Evolutionary conservation across 2,113 vertebrate species (phyloP), one percentile per base, ranked within the genome.

Genomic region (Cyanoramphus novaezelandiae): DNA sequence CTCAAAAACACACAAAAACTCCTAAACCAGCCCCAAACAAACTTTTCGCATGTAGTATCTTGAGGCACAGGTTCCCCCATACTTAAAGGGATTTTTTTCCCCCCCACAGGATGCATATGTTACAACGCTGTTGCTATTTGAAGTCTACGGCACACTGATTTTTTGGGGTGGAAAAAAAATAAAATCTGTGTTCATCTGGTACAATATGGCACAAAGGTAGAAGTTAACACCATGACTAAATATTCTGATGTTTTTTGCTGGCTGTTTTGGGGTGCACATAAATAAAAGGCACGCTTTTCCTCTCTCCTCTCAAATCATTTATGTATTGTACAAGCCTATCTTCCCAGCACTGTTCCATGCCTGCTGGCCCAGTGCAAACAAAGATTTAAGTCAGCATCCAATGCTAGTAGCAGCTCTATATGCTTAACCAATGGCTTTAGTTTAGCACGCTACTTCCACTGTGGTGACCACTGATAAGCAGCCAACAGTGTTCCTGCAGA

Each of bases 251-350:
- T 43, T 75, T 82, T 87, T 87, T 65, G 88, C 96, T 96, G 92
- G 93, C 83, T 85, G 29, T 82, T 93, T 92, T 82, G 77, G 65
- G 93, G 93, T 76, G 77, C 92, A 91, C 88, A 67, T 59, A 96
- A 95, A 93, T 88, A 87, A 96, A 96, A 96, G 96, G 96, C 96
- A 96, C 96, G 23, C 91, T 68, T 91, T 72, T 76, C 50, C 49
- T 78, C 55, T 86, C 62, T 76, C 41, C 57, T 83, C 62, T 93
- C 62, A 69, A 60, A 84, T 83, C 12, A 50, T 39, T 75, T 87
- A 50, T 8, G 62, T 88, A 88, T 92, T 84, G 52, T 83, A 93
- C 64, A 92, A 95, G 64, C 59, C 69, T 74, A 87, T 63, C 28
- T 72, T 91, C 79, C n/a, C 41, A 89, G 86, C 91, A 94, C 93